These are phyloP conservation scores for Ahaetulla prasina DNA, from an alignment of 2,113 vertebrate genomes.

Conservation along the genomic window DNA sequence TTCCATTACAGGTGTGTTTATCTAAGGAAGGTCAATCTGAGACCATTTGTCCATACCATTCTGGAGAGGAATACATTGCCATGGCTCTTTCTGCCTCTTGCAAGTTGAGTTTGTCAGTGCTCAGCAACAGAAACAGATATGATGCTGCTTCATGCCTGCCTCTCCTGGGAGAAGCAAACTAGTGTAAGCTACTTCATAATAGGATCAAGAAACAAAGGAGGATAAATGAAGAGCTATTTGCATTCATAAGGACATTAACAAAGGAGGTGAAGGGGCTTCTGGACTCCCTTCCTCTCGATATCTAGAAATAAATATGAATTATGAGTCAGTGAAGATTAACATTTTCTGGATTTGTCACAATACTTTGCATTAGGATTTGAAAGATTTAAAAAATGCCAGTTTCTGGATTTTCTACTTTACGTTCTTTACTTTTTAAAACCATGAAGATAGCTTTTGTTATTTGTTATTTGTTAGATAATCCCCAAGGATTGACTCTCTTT, in stretches of 20 bases:
- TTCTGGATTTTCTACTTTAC: background rate
- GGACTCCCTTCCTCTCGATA: constrained; percentile 46
- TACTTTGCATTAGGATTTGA: background rate
- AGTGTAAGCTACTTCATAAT: constrained; percentile 70
- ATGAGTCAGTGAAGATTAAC: constrained; percentile 33
- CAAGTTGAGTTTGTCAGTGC: constrained; percentile 78
- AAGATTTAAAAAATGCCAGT: background rate
- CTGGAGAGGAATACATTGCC: constrained; percentile 35
- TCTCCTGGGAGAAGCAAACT: constrained; percentile 68
- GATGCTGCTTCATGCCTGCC: constrained; percentile 53
- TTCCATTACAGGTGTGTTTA: constrained; percentile 15
- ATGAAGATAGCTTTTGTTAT: background rate
- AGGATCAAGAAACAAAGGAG: constrained; percentile 76
- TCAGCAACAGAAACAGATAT: constrained; percentile 68
- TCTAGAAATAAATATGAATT: constrained; percentile 36
- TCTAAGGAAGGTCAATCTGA: constrained; percentile 46
- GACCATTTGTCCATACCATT: constrained; percentile 50
- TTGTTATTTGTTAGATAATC: background rate
- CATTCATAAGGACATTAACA: constrained; percentile 80
- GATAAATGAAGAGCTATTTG: constrained; percentile 80
- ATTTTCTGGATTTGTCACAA: background rate
- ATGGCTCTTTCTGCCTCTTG: constrained; percentile 45
- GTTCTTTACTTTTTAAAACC: background rate
- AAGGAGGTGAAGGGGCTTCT: constrained; percentile 72
- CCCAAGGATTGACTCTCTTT: background rate